phyloP scores from a whole-genome alignment of 2,888 invertebrate genomes.

The Omphaloscelis lunosa region DNA sequence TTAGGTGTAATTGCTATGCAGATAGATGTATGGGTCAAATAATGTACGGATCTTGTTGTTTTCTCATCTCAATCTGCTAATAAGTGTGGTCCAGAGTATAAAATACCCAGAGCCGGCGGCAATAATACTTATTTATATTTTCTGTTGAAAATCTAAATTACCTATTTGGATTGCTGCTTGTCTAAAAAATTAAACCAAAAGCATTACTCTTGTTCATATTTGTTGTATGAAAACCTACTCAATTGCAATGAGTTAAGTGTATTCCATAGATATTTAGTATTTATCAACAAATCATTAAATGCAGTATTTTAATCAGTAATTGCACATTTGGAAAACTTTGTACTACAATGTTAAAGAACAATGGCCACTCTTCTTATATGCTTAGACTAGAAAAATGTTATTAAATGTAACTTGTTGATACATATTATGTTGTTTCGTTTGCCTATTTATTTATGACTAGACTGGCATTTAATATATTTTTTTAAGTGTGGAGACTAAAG shows the following conservation, averaged over 20 bases:
- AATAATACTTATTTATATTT: background rate
- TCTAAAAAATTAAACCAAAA: background rate
- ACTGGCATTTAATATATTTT: background rate
- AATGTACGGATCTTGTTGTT: background rate
- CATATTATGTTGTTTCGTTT: background rate
- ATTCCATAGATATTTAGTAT: background rate
- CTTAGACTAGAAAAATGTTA: background rate
- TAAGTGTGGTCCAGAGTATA: background rate
- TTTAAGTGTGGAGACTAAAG: background rate
- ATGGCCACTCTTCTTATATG: too few species aligned
- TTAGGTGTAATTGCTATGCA: background rate
- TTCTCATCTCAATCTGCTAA: background rate
- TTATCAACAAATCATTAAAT: background rate
- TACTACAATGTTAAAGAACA: background rate
- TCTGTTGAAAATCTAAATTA: background rate
- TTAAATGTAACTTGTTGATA: background rate
- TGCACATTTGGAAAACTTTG: background rate
- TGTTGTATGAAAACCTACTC: background rate
- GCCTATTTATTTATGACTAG: background rate
- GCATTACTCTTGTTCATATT: background rate
- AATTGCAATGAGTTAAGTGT: background rate
- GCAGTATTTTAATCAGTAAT: background rate
- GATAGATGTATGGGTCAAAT: background rate
- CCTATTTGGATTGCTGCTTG: background rate
- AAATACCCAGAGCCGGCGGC: background rate